Percentiles rank a stretch among this genome's conserved stretches.
Conservation (phyloP, 2,797 vertebrate species). For the Coccyzus lansbergi region DNA sequence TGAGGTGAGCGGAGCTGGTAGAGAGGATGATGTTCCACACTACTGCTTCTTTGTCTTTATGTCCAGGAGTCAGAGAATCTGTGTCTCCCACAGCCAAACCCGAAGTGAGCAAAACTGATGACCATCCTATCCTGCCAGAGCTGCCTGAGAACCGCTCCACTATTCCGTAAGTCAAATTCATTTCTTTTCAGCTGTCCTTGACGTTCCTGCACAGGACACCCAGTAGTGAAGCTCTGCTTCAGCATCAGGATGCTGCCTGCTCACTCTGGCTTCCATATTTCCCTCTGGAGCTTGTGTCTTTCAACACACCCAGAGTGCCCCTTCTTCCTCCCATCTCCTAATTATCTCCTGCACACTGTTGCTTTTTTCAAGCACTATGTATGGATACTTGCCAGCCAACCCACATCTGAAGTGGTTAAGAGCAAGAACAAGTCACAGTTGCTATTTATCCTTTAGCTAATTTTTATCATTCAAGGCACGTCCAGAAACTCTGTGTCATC, state of each 20-base stretch:
- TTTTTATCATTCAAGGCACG: background rate
- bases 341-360: background rate
- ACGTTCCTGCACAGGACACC: background rate
- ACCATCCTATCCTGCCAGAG: constrained; percentile 89
- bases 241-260: background rate
- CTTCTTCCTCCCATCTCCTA: background rate
- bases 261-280: background rate
- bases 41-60: background rate
- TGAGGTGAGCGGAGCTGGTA: background rate
- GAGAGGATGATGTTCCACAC: background rate
- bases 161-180: constrained; percentile 80
- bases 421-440: background rate
- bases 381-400: background rate
- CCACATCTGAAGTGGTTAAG: background rate
- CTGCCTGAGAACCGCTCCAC: constrained; percentile 88
- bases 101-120: constrained; percentile 79
- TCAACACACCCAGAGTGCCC: background rate
- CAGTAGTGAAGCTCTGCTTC: background rate
- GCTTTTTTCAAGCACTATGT: background rate
- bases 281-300: background rate
- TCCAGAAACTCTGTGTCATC: background rate
- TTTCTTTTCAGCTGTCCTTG: background rate
- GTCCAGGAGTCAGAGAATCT: constrained; percentile 90
- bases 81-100: constrained; percentile 90
- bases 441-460: background rate